Base-by-base conservation (phyloP, 1,140 invertebrate genomes). In the Drosophila rufa region DNA sequence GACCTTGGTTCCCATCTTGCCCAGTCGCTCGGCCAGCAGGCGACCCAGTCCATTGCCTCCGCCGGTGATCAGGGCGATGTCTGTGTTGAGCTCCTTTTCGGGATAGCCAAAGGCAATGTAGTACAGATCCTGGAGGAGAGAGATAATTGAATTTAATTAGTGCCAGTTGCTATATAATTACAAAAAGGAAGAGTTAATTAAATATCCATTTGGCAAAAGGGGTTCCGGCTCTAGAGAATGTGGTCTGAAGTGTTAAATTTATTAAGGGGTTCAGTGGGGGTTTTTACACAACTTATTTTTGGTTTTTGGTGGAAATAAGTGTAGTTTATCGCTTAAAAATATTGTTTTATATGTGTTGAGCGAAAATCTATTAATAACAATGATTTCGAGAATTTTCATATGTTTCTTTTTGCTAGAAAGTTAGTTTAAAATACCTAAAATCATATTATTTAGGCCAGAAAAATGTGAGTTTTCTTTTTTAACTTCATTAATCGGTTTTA, bases 11-110 rank as follows among this genome's bases (percentile, higher is more conserved):
- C 97, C 97, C 42, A 97, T 94, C 80, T 96, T 94, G 0, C 97
- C 96, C 55, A 99, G 95, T 77, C 96, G 94, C 36, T 96, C 92
- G 4, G 97, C 96, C 67, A 99, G 94, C n/a, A 98, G 93, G 59
- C 96, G 95, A 9, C 98, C 98, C 30, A 99, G 94, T 42, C 98
- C 98, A 69, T 96, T 96, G 33, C 97, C 98, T 30, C 96, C 97
- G 12, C 98, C 98, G 2, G 98, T 99, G 45, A 99, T 95, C 19
- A 99, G 93, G 0, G 97, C 96, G 25, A 98, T 93, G 89, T 98
- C 95, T 17, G 95, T 96, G 46, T 94, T 94, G 22, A 98, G 83
- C 64, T 95, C 94, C 83, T 95, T 95, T 82, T 94, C 93, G 12
- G 93, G 92, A 36, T 93, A 86, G 40, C 94, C 94, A 56, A 94